These are phyloP conservation scores for Actenoides lindsayi DNA, from an alignment of 2,113 vertebrate species.

Conservation along the genomic window DNA sequence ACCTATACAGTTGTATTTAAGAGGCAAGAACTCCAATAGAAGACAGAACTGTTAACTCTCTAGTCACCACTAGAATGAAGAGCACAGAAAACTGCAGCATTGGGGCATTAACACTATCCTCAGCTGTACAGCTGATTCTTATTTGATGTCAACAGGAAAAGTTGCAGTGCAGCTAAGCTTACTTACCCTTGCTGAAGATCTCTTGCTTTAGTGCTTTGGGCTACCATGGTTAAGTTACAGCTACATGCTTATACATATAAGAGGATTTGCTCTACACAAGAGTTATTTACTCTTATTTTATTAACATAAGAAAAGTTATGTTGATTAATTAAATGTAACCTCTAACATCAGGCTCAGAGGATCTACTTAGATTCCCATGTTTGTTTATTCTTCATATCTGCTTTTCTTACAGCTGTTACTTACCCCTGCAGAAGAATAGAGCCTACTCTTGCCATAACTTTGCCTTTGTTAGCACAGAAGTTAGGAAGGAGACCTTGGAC, in stretches of 20 bases:
- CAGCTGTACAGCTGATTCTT: background rate
- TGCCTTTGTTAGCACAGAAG: background rate
- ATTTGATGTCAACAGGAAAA: background rate
- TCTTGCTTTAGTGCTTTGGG: background rate
- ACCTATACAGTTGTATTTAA: background rate
- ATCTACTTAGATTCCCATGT: background rate
- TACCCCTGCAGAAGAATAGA: background rate
- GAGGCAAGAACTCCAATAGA: background rate
- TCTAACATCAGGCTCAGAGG: background rate
- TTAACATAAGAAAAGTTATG: background rate
- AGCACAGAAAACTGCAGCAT: background rate
- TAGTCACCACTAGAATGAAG: background rate
- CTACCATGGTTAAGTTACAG: background rate
- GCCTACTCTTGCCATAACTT: background rate
- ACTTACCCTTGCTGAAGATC: background rate
- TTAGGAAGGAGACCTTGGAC: background rate
- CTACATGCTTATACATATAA: background rate
- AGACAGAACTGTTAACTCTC: background rate
- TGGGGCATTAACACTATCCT: background rate
- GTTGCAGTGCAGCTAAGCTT: background rate
- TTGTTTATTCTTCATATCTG: background rate
- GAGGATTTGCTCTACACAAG: conserved; percentile 1
- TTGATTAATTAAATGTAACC: background rate
- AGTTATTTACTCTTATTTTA: background rate
- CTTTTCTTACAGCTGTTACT: background rate